Base-by-base conservation (phyloP, 2,113 vertebrate species). In the Saguinus midas region DNA sequence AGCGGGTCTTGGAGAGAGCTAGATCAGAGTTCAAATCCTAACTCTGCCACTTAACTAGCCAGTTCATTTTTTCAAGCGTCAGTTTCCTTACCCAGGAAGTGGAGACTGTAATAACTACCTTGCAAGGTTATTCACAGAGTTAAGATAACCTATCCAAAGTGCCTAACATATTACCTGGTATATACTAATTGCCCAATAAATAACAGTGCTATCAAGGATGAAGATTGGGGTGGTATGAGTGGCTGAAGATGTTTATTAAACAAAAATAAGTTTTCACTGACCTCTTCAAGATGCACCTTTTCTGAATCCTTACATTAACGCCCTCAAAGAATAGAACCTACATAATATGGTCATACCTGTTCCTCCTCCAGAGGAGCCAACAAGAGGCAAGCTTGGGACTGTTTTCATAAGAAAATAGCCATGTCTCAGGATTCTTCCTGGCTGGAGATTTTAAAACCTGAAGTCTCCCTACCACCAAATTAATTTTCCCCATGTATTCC, bases 191-290 rank as follows among this genome's bases (percentile, higher is more conserved):
- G 4, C 75, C 91, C 80, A 50, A 6, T 87, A 66, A 58, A 72
- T 14, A 78, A 3, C 7, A 84, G 27, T 21, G 52, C 55, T 45
- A 66, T 40, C 68, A 76, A 50, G 86, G 35, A 81, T 27, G 80
- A n/a, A 86, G 12, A 27, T 35, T 12, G 66, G 40, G 5, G 10
- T n/a, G 40, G 5, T 72, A 1, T 78, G 21, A 91, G 37, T 5
- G 23, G 35, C 90, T 78, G 20, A 85, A 50, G 48, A 8, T 35
- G 93, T 64, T 89, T 89, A 14, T 87, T 70, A 91, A 90, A 93
- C 43, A 93, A 73, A 96, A 95, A 58, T 25, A 78, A 95, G 9
- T 52, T 86, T 89, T 70, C 52, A 90, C 11, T 37, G 66, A 55
- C 72, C 58, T 91, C 81, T 52, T 73, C 21, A 91, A 92, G 40